Conservation (phyloP, 2,888 invertebrate genomes). For the Epinotia bilunana region DNA sequence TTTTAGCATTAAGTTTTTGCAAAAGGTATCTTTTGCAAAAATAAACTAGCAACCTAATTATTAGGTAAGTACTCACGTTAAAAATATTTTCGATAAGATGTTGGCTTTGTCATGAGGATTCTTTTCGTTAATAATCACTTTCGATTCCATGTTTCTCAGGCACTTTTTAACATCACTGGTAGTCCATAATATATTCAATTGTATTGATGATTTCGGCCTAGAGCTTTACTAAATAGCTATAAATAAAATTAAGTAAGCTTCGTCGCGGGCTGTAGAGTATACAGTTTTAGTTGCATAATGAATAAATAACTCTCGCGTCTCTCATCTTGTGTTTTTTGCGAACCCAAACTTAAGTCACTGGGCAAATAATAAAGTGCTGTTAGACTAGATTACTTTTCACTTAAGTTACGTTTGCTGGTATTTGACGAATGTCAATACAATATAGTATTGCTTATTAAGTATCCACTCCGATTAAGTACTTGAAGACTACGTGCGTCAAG, state of each 20-base stretch:
- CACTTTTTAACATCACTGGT: slow-evolving; percentile 38
- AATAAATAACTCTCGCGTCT: background rate
- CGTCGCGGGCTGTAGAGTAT: background rate
- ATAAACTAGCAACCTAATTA: background rate
- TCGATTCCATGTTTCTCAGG: slow-evolving; percentile 84
- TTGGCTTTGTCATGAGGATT: slow-evolving; percentile 86
- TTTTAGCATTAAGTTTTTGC: background rate
- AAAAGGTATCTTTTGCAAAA: background rate
- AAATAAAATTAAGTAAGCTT: slow-evolving; percentile 16
- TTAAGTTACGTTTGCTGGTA: background rate
- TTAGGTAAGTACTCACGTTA: slow-evolving; percentile 84
- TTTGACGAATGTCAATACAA: background rate
- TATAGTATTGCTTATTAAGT: slow-evolving; percentile 20
- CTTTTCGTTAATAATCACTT: slow-evolving; percentile 84
- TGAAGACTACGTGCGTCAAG: background rate
- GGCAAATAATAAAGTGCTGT: background rate
- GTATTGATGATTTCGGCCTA: background rate
- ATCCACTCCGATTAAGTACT: slow-evolving; percentile 34
- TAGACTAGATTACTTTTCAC: background rate
- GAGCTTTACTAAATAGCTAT: slow-evolving; percentile 15
- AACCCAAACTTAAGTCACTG: slow-evolving; percentile 4
- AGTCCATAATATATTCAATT: slow-evolving; percentile 7
- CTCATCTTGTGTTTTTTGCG: slow-evolving; percentile 14
- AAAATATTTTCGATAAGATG: slow-evolving; percentile 84
- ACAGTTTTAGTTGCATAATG: slow-evolving; percentile 33